Evolutionary conservation across 2,797 vertebrate genomes (phyloP), one percentile per base, ranked within the genome.

Genomic region (Cryptoblepharus egeriae): DNA sequence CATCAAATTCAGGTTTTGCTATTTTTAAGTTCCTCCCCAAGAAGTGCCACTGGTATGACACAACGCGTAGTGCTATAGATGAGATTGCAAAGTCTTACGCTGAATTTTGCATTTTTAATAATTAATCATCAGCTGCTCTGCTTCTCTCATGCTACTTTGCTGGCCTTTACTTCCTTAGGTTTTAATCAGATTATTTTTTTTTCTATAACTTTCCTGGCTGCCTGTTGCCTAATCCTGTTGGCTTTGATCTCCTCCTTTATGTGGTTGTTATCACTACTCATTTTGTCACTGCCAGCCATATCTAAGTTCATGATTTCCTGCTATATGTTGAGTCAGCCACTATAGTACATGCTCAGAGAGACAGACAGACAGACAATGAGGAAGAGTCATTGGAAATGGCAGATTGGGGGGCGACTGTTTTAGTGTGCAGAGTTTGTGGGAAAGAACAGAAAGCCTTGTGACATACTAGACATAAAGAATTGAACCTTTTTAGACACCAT

Each of bases 91-190:
- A 68, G 16, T 45, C 42, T 45, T 55, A 3, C 39, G 61, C 32
- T 39, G 57, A 77, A 32, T 64, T 64, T 79, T 61, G 37, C 57
- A 69, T 75, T 82, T 76, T 82, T 28, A 82, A 82, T 75, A 35
- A 60, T 80, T 49, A 35, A 72, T 69, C 52, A 45, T n/a, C 60
- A 9, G 55, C 58, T 64, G 42, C 20, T 77, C 5, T 15, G 26
- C 67, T 63, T 37, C 22, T 63, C 20, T 71, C 45, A 35, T 55
- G 61, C 4, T 57, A 24, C 28, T 72, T 45, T 52, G 4, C 15
- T n/a, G 73, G 60, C 42, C 32, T 72, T 42, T 11, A 35, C 20
- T 16, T 30, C 11, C 49, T 77, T 77, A 63, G 8, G 35, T 37
- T 70, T 61, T 37, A 70, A 77, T 77, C 20, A 24, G 58, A 70